Conservation (phyloP, 1,140 invertebrate genomes). For the Zaprionus gabonicus region DNA sequence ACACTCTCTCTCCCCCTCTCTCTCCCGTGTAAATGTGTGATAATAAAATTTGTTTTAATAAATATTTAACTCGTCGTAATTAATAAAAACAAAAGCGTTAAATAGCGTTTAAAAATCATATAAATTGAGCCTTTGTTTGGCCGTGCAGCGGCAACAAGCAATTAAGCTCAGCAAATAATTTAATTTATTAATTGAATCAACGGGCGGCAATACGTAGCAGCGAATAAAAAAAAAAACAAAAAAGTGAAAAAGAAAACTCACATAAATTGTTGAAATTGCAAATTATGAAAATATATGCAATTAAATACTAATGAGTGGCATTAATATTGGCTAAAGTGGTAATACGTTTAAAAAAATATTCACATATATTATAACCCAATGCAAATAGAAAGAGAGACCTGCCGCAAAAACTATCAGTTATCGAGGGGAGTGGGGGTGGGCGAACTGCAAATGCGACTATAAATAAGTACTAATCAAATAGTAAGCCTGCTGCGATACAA, state of each 20-base stretch:
- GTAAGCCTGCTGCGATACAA: slow-evolving; percentile 7
- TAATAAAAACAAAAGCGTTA: slow-evolving; percentile 62
- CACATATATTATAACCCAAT: slow-evolving; percentile 19
- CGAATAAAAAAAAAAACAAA: slow-evolving; percentile 1
- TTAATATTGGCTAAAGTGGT: slow-evolving; percentile 57
- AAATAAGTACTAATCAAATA: slow-evolving; percentile 32
- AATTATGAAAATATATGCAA: slow-evolving; percentile 67
- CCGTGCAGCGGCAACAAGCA: slow-evolving; percentile 54
- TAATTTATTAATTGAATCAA: slow-evolving; percentile 69
- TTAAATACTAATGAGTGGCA: slow-evolving; percentile 73
- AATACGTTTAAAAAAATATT: slow-evolving; percentile 56
- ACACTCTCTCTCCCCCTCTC: not conserved
- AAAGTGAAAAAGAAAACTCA: slow-evolving; percentile 29
- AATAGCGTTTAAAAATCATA: slow-evolving; percentile 54
- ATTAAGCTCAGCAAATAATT: slow-evolving; percentile 76
- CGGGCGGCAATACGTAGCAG: not conserved
- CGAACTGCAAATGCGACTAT: not conserved
- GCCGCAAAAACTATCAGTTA: not conserved
- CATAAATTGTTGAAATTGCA: slow-evolving; percentile 61
- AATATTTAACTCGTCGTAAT: slow-evolving; percentile 66
- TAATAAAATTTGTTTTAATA: slow-evolving; percentile 64
- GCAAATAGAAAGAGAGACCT: not conserved
- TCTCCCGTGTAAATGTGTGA: slow-evolving; percentile 19
- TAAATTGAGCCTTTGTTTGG: slow-evolving; percentile 64
- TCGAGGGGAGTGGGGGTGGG: not conserved